Evolutionary conservation across 2,797 vertebrate species (phyloP), one percentile per base, ranked within the genome.

Genomic region (Danio tinwini): DNA sequence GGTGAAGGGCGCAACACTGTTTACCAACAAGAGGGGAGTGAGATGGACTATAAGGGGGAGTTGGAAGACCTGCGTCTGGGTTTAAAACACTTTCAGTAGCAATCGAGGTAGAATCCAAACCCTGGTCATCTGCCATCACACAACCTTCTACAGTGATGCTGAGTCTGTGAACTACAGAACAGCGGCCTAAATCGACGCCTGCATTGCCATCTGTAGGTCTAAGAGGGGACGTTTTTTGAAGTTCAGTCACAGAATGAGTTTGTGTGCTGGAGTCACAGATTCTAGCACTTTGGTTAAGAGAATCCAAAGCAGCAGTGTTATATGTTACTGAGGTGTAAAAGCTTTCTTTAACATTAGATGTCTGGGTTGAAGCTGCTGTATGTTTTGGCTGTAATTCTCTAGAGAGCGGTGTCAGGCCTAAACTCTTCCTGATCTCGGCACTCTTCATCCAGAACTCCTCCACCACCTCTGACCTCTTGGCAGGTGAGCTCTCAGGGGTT

Each of bases 381-480:
- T 86, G 84, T 69, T 93, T 92, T 0, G 87, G 85, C 5, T 80
- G 85, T 45, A 55, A 89, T 86, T 84, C 89, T 69, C 91, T 91
- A 13, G 91, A 91, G 61, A 95, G 86, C 0, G 93, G 93, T 0
- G 88, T 92, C 64, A 95, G 92, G 1, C 95, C 95, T 0, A 96
- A 89, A 86, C 94, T 95, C 76, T 91, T 94, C 49, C 95, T 89
- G 75, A 96, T 96, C 79, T 96, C 95, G 0, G 94, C 94, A 0
- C 95, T 96, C 87, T 95, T 96, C 90, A 94, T 86, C 95, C 95
- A 96, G 85, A 96, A 96, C 82, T 96, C 95, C 5, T 95, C 94
- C 13, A 95, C 93, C 0, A 96, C 89, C 76, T 94, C 95, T 0
- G 88, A 93, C 21, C 91, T 89, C 59, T 92, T 93, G 63, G 91